Percentiles rank a stretch among this genome's conserved stretches.
Conservation (phyloP, 1,140 invertebrate species). For the Schlechtendalia chinensis region DNA sequence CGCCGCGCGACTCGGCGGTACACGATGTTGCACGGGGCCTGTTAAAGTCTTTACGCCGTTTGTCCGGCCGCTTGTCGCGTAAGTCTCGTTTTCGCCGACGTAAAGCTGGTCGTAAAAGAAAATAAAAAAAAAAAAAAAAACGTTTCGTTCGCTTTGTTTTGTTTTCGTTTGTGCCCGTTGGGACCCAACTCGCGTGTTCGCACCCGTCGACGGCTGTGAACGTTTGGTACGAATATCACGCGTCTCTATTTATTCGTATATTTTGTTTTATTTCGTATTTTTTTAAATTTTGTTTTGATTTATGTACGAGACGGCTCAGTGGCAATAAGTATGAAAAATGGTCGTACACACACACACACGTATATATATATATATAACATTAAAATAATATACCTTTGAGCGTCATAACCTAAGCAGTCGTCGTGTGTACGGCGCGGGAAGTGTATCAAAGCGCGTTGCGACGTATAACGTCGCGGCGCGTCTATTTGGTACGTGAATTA, state of each 20-base stretch:
- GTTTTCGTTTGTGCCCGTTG: no score
- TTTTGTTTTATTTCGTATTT: neutral
- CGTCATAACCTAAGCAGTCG: constrained; percentile 12
- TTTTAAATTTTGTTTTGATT: constrained; percentile 2
- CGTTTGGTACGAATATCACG: no score
- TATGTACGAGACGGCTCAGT: neutral
- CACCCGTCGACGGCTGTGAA: no score
- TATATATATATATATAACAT: no score
- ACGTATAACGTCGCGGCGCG: neutral
- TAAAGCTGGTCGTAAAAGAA: constrained; percentile 3
- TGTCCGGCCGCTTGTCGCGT: neutral
- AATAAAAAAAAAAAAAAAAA: constrained; percentile 5
- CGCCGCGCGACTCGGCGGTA: neutral
- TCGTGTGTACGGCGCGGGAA: neutral
- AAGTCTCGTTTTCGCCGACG: constrained; percentile 2
- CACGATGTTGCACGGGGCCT: neutral
- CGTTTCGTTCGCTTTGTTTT: no score
- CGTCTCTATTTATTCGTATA: no score
- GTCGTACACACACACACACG: no score
- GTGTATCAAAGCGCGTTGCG: constrained; percentile 20
- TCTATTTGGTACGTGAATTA: constrained; percentile 40
- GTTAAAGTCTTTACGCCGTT: constrained; percentile 17
- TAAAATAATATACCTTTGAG: constrained; percentile 16
- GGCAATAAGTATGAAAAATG: no score
- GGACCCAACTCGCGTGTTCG: no score